phyloP scores from a whole-genome alignment of 2,797 vertebrate species.

The Aldrovandia affinis region DNA sequence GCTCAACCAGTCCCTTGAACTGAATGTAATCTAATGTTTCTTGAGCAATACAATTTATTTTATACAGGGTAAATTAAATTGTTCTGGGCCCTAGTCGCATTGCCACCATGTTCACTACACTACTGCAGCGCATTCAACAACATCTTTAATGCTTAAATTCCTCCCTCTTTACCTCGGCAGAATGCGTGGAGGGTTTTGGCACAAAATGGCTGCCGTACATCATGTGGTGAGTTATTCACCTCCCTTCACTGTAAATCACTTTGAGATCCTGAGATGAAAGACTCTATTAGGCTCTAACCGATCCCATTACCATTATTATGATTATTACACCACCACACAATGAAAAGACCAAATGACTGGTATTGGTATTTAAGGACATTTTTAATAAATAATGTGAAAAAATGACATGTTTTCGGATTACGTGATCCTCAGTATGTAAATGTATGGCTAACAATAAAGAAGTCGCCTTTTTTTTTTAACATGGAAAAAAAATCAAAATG shows the following conservation, averaged over 20 bases:
- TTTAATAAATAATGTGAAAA: conserved; percentile 92
- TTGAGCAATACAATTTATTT: no score
- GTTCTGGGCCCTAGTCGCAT: background rate
- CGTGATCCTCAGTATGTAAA: conserved; percentile 85
- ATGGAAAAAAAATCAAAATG: conserved; percentile 76
- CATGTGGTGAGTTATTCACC: background rate
- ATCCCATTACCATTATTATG: background rate
- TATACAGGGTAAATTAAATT: no score
- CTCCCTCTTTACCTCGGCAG: background rate
- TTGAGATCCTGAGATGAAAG: no score
- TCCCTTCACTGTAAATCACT: background rate
- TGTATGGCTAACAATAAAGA: conserved; percentile 86
- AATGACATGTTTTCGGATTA: conserved; percentile 84
- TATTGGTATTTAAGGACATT: conserved; percentile 83
- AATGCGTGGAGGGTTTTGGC: background rate
- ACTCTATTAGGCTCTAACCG: no score
- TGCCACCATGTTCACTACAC: background rate
- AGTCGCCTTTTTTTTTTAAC: conserved; percentile 68
- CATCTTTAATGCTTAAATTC: background rate
- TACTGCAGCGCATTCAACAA: conserved; percentile 12
- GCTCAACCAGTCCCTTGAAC: no score
- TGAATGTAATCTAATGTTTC: no score
- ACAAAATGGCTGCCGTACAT: background rate
- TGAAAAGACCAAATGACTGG: background rate
- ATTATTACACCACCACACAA: background rate